A percentile compares a stretch with the other conserved stretches of the same genome.
Evolutionary conservation across 92 coral and sea anemone genomes (phyloP).

Genomic region (Meandrina meandrites): DNA sequence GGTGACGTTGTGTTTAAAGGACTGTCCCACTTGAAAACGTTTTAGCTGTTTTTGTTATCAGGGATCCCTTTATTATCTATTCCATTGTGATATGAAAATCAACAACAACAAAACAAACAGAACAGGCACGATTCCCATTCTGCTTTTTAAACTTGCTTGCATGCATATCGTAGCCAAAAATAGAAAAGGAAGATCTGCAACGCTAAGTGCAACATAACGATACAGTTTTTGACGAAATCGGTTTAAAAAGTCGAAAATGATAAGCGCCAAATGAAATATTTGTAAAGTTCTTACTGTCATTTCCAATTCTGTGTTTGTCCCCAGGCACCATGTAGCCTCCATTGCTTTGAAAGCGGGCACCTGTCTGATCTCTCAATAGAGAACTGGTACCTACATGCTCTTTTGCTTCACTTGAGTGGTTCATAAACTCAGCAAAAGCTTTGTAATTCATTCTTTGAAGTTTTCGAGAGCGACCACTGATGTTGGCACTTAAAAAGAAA

Average conservation of each 20-base stretch:
- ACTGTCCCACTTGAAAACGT: neutral
- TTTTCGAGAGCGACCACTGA: too few relatives aligned
- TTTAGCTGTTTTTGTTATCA: neutral
- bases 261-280: neutral
- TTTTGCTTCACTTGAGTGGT: slow-evolving; percentile 14
- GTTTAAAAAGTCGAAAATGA: neutral
- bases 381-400: slow-evolving; percentile 17
- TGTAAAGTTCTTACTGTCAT: neutral
- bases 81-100: neutral
- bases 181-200: too few relatives aligned
- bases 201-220: too few relatives aligned
- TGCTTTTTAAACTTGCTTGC: neutral
- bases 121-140: neutral
- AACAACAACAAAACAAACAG: neutral
- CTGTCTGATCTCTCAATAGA: neutral
- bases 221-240: neutral
- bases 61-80: neutral
- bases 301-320: neutral
- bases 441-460: slow-evolving; percentile 1
- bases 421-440: neutral
- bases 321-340: neutral
- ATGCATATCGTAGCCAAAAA: too few relatives aligned
- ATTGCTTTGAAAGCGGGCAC: neutral
- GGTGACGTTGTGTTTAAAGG: neutral
- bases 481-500: slow-evolving; percentile 2